A percentile compares a stretch with the other conserved stretches of the same genome.
Conservation (phyloP, 1,140 invertebrate species). For the Teleopsis dalmanni region DNA sequence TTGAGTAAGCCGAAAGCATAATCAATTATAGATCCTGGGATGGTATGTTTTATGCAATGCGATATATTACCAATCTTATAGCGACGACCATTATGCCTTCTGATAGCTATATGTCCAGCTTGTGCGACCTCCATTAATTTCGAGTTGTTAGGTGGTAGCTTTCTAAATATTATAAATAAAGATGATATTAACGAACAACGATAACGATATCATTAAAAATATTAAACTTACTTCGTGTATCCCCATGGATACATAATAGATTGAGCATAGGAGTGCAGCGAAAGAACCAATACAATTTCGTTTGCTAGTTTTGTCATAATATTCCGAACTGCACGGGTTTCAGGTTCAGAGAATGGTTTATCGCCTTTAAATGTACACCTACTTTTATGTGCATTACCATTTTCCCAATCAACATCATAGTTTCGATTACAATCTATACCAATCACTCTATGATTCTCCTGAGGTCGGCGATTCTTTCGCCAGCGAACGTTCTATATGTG, state of each 20-base stretch:
- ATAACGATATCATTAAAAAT: background rate
- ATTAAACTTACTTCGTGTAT: conserved; percentile 43
- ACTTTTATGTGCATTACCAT: conserved; percentile 50
- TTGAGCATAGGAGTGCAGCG: conserved; percentile 61
- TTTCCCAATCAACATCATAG: conserved; percentile 59
- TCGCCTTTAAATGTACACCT: conserved; percentile 62
- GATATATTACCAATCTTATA: conserved; percentile 41
- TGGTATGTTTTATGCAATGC: conserved; percentile 45
- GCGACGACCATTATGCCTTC: conserved; percentile 47
- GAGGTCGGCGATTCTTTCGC: conserved; percentile 48
- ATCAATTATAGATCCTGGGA: conserved; percentile 62
- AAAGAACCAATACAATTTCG: conserved; percentile 56
- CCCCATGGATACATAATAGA: conserved; percentile 55
- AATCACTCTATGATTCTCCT: conserved; percentile 46
- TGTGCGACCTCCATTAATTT: conserved; percentile 39
- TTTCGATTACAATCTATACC: conserved; percentile 63
- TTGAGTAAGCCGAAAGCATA: conserved; percentile 57
- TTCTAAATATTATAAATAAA: conserved; percentile 13
- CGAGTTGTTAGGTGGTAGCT: conserved; percentile 28
- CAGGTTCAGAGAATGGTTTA: conserved; percentile 66
- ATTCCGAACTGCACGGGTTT: conserved; percentile 56
- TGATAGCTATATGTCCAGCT: conserved; percentile 46
- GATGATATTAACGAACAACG: background rate
- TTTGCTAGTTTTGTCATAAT: conserved; percentile 48
- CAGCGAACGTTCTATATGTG: conserved; percentile 45